A percentile compares a stretch with the other conserved stretches of the same genome.
Evolutionary conservation across 2,888 invertebrate genomes (phyloP).

Genomic region (Pseudeuparius sepicola): DNA sequence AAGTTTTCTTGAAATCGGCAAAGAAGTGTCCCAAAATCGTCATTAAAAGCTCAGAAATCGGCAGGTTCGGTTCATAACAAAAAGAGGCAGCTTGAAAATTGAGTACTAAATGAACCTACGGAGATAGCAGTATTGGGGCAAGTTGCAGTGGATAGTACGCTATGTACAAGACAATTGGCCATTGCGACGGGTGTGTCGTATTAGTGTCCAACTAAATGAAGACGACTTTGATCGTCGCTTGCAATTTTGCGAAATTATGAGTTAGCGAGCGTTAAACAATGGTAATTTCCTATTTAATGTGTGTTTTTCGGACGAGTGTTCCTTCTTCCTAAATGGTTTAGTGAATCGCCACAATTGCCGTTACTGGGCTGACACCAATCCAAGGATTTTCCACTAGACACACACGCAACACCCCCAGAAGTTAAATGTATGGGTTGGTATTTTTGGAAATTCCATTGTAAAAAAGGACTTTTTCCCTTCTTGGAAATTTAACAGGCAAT

Average conservation of each 20-base stretch:
- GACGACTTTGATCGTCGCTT: too few relatives aligned
- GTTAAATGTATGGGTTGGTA: too few relatives aligned
- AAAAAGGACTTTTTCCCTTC: slow-evolving; percentile 13
- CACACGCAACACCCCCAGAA: slow-evolving; percentile 14
- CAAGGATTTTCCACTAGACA: slow-evolving; percentile 10
- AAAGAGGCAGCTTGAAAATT: too few relatives aligned
- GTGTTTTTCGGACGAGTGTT: slow-evolving; percentile 3
- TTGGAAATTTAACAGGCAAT: slow-evolving; percentile 15
- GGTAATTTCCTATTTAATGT: too few relatives aligned
- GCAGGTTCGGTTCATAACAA: too few relatives aligned
- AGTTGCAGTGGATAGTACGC: slow-evolving; percentile 9
- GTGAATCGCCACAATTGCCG: slow-evolving; percentile 15
- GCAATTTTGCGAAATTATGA: too few relatives aligned
- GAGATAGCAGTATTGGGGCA: slow-evolving; percentile 7
- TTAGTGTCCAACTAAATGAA: neutral
- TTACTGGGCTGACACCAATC: slow-evolving; percentile 13
- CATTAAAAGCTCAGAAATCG: too few relatives aligned
- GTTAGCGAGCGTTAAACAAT: slow-evolving; percentile 1
- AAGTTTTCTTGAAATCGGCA: too few relatives aligned
- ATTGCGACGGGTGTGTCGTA: slow-evolving; percentile 8
- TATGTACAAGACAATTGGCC: too few relatives aligned
- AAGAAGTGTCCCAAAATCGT: too few relatives aligned
- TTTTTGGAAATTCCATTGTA: too few relatives aligned
- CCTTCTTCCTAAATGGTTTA: slow-evolving; percentile 11
- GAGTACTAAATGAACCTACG: slow-evolving; percentile 8